These are phyloP conservation scores for Embiotoca jacksoni DNA, from an alignment of 2,113 vertebrate species.

Conservation along the genomic window DNA sequence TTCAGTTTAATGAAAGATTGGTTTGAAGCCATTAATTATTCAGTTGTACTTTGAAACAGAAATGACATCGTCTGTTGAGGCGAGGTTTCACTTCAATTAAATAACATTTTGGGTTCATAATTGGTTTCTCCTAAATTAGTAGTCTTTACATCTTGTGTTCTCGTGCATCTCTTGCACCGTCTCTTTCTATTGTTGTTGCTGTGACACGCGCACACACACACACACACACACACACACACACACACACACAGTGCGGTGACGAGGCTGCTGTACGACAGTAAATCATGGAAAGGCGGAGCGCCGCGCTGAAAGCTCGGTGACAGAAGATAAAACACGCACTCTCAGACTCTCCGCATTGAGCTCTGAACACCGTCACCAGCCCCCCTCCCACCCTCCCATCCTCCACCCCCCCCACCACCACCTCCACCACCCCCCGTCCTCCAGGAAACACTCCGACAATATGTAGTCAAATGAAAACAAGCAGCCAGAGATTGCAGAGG, in stretches of 20 bases:
- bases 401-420: too few relatives aligned
- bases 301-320: conserved; percentile 68
- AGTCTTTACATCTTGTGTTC: conserved; percentile 29
- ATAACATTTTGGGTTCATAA: conserved; percentile 24
- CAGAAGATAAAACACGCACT: conserved; percentile 79
- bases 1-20: conserved; percentile 37
- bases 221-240: conserved; percentile 29
- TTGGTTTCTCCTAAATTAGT: conserved; percentile 19
- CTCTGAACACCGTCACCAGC: conserved; percentile 33
- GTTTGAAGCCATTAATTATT: conserved; percentile 36
- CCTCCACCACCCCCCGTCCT: background rate
- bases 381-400: background rate
- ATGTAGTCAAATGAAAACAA: conserved; percentile 58
- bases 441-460: conserved; percentile 27
- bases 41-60: conserved; percentile 3
- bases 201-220: too few relatives aligned
- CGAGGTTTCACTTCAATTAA: conserved; percentile 27
- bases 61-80: conserved; percentile 14
- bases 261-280: conserved; percentile 68
- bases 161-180: conserved; percentile 9
- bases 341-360: conserved; percentile 37
- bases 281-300: conserved; percentile 74
- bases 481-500: background rate
- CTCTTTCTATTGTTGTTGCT: conserved; percentile 21
- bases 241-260: conserved; percentile 38